Evolutionary conservation across 2,888 invertebrate genomes (phyloP).

Genomic region (Drosophila putrida): DNA sequence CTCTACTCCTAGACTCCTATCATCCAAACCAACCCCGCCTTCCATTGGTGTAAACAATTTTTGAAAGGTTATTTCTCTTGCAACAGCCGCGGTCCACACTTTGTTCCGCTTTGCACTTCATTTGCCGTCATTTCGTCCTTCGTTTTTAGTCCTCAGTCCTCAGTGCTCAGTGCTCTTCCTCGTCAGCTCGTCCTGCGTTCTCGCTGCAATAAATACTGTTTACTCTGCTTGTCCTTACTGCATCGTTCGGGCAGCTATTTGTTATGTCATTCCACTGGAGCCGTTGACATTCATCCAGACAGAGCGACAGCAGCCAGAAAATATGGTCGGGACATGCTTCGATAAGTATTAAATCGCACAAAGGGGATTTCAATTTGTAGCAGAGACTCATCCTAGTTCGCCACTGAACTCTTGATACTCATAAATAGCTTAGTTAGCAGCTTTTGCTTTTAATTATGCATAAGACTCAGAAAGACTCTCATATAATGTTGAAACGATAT

Average conservation of each 20-base stretch:
- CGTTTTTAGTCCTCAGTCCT: conserved; percentile 28
- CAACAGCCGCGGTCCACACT: conserved; percentile 63
- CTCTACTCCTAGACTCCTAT: neutral
- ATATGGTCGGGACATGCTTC: conserved; percentile 47
- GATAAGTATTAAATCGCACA: conserved; percentile 65
- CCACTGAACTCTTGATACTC: neutral
- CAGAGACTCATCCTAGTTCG: conserved; percentile 16
- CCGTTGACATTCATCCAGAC: conserved; percentile 69
- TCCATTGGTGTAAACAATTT: conserved; percentile 68
- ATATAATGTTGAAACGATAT: neutral
- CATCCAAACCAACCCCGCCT: conserved; percentile 7
- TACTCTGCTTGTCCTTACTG: conserved; percentile 56
- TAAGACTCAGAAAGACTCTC: neutral
- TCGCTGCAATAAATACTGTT: conserved; percentile 73
- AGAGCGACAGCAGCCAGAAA: conserved; percentile 38
- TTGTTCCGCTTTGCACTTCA: conserved; percentile 76
- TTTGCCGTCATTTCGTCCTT: conserved; percentile 50
- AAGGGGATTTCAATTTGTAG: conserved; percentile 49
- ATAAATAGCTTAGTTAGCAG: neutral
- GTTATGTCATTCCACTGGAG: conserved; percentile 73
- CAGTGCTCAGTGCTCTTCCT: conserved; percentile 13
- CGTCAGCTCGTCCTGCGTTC: conserved; percentile 18
- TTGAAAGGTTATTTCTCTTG: conserved; percentile 76
- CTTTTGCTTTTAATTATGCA: conserved; percentile 2
- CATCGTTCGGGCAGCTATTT: conserved; percentile 69